Evolutionary conservation across 1,140 invertebrate species (phyloP).

Genomic region (Trichoplusia ni): DNA sequence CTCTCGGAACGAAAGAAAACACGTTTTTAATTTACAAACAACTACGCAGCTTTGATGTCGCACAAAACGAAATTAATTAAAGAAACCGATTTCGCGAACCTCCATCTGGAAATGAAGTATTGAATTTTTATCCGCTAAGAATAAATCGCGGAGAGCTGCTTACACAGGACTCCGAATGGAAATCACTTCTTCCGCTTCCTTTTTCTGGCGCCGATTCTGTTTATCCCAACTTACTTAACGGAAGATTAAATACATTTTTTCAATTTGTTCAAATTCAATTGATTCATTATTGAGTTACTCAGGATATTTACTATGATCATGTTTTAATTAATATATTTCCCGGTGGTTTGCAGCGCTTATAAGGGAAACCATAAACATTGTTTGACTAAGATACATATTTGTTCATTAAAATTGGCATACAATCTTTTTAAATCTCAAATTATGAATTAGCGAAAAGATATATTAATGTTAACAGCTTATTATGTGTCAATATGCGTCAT

Average conservation of each 20-base stretch:
- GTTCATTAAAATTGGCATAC: too few species aligned
- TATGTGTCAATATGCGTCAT: too few species aligned
- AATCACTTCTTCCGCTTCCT: not conserved
- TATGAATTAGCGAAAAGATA: too few species aligned
- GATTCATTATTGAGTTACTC: slow-evolving; percentile 11
- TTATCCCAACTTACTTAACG: slow-evolving; percentile 10
- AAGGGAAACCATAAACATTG: too few species aligned
- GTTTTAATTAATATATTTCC: too few species aligned
- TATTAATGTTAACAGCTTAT: too few species aligned
- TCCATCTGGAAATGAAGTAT: slow-evolving; percentile 39
- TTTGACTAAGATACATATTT: too few species aligned
- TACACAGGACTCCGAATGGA: slow-evolving; percentile 24
- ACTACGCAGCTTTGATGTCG: slow-evolving; percentile 39
- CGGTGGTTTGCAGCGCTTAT: too few species aligned
- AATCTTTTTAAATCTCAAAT: too few species aligned
- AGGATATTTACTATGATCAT: too few species aligned
- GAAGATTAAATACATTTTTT: slow-evolving; percentile 18
- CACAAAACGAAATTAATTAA: slow-evolving; percentile 29
- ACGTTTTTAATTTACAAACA: slow-evolving; percentile 64
- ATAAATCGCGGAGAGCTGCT: slow-evolving; percentile 35
- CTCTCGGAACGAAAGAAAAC: slow-evolving; percentile 30
- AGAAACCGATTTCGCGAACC: slow-evolving; percentile 26
- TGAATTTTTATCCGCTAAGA: slow-evolving; percentile 36
- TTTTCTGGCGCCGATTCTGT: slow-evolving; percentile 11
- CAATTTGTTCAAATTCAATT: slow-evolving; percentile 16